These are phyloP conservation scores for Formica selysi DNA, from an alignment of 1,140 invertebrate species.

Conservation along the genomic window DNA sequence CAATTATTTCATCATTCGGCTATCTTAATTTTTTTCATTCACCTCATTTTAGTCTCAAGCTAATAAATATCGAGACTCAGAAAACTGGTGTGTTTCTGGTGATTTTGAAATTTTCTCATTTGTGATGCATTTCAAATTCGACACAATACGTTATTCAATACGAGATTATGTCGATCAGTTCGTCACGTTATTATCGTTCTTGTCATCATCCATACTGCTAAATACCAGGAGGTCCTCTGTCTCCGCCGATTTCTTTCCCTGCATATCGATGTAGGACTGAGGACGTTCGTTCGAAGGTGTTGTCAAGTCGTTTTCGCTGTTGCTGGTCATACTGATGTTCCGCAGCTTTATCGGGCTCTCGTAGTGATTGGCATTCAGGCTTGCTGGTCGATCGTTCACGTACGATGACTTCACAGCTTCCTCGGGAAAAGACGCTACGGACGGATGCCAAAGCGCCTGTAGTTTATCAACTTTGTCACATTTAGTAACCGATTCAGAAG, in stretches of 20 bases:
- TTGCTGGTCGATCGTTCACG: constrained; percentile 79
- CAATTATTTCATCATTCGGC: background rate
- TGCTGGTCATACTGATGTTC: constrained; percentile 79
- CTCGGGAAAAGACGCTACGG: constrained; percentile 73
- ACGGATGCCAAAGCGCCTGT: constrained; percentile 81
- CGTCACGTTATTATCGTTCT: constrained; percentile 58
- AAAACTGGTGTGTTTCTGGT: background rate
- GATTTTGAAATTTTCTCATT: constrained; percentile 30
- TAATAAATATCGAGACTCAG: background rate
- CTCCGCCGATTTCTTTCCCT: constrained; percentile 74
- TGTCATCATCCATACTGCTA: constrained; percentile 65
- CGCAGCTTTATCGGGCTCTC: constrained; percentile 86
- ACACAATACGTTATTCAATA: background rate
- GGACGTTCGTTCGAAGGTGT: constrained; percentile 82
- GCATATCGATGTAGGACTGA: constrained; percentile 87
- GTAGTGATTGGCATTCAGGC: constrained; percentile 81
- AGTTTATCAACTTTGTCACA: constrained; percentile 85
- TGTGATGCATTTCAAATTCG: background rate
- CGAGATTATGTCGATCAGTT: constrained; percentile 33
- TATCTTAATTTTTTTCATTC: constrained; percentile 10
- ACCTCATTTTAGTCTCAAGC: background rate
- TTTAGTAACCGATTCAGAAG: constrained; percentile 80
- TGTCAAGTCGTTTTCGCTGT: constrained; percentile 82
- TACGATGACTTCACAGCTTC: constrained; percentile 77
- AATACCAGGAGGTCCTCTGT: constrained; percentile 78